Conservation (phyloP, 2,113 vertebrate species). For the Sterrhoptilus dennistouni region DNA sequence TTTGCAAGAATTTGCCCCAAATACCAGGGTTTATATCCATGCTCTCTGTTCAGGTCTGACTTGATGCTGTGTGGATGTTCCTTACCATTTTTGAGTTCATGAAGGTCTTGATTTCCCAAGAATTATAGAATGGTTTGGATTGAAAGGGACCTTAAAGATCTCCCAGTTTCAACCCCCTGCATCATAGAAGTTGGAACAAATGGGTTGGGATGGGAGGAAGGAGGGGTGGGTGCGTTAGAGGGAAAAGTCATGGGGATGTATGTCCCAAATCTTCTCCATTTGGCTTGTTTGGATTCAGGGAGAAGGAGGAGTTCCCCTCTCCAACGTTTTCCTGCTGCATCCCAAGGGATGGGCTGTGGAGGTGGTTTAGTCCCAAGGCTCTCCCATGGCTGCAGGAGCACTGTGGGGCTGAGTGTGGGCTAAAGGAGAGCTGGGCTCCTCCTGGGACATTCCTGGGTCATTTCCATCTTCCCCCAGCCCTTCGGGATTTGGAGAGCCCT, state of each 20-base stretch:
- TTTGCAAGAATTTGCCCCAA: not conserved
- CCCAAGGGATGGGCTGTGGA: not conserved
- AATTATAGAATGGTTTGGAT: not conserved
- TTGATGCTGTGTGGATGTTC: not conserved
- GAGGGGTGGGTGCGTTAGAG: not conserved
- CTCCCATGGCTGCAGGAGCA: not conserved
- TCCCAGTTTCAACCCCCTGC: not conserved
- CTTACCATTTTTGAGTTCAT: not conserved
- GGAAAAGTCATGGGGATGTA: not conserved
- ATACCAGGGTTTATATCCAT: not conserved
- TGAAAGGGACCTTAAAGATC: not conserved
- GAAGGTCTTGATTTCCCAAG: not conserved
- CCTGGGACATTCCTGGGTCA: not conserved
- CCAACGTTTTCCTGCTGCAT: not conserved
- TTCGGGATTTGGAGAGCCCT: not conserved
- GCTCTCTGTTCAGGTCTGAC: not conserved
- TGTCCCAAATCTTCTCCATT: not conserved
- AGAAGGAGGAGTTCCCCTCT: not conserved
- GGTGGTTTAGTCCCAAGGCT: not conserved
- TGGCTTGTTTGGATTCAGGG: not conserved
- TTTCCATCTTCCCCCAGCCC: accelerated
- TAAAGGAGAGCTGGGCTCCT: not conserved
- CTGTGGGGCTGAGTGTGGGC: not conserved
- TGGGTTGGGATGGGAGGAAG: not conserved
- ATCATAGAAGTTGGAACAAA: not conserved